These are phyloP conservation scores for Bos taurus DNA, from an alignment of 2,113 vertebrate species.

Conservation along the genomic window DNA sequence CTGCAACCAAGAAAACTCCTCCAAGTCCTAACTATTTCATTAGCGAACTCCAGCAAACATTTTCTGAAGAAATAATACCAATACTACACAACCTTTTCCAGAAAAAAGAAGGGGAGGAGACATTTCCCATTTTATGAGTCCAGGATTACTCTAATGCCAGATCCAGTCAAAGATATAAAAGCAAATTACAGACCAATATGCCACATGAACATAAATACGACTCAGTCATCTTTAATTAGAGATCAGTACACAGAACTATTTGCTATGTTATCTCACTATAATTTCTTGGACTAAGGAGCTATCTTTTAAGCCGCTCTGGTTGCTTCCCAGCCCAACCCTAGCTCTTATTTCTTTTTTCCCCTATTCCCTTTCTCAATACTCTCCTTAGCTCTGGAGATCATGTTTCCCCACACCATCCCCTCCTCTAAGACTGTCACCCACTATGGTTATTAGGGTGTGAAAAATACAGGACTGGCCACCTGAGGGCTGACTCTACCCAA, in stretches of 20 bases:
- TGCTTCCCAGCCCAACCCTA: background rate
- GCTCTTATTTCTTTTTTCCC: background rate
- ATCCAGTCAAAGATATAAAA: conserved; percentile 30
- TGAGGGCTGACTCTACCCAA: background rate
- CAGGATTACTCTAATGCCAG: background rate
- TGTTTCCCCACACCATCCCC: background rate
- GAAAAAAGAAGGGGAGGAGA: background rate
- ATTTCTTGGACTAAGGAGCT: background rate
- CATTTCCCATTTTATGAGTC: background rate
- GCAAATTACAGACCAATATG: background rate
- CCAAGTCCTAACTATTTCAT: background rate
- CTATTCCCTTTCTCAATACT: background rate
- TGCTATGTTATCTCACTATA: background rate
- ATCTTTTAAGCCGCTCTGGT: background rate
- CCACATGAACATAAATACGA: background rate
- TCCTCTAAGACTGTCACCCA: background rate
- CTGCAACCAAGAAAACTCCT: background rate
- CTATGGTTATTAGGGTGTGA: background rate
- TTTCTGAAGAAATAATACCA: background rate
- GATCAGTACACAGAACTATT: background rate
- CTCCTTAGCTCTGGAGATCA: background rate
- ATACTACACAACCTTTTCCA: background rate
- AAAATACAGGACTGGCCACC: background rate
- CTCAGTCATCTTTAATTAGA: background rate
- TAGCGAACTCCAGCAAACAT: background rate